Conservation (phyloP, 2,888 invertebrate species). For the Caenorhabditis plicata region DNA sequence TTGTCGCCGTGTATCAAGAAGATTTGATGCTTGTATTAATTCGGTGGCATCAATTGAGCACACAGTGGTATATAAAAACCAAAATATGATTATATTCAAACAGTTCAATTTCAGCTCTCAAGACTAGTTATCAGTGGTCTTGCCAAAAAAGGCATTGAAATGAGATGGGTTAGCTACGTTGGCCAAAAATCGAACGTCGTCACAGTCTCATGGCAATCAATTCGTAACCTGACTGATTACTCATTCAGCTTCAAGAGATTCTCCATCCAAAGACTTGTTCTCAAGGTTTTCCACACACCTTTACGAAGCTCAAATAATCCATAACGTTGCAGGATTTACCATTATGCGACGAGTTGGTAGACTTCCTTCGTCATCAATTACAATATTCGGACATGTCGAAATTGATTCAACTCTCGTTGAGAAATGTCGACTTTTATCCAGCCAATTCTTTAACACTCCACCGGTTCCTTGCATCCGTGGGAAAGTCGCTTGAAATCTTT, state of each 20-base stretch:
- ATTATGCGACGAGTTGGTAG: slow-evolving; percentile 30
- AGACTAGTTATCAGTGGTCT: slow-evolving; percentile 31
- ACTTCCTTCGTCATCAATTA: slow-evolving; percentile 34
- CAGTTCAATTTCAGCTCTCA: slow-evolving; percentile 28
- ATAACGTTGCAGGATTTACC: slow-evolving; percentile 23
- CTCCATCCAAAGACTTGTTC: slow-evolving; percentile 30
- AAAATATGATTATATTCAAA: not conserved
- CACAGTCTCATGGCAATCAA: slow-evolving; percentile 16
- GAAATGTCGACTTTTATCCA: slow-evolving; percentile 33
- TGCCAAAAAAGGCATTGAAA: slow-evolving; percentile 27
- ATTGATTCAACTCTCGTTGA: slow-evolving; percentile 25
- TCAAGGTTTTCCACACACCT: slow-evolving; percentile 15
- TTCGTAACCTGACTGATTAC: slow-evolving; percentile 4
- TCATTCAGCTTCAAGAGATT: slow-evolving; percentile 33
- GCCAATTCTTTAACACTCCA: slow-evolving; percentile 38
- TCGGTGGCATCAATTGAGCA: slow-evolving; percentile 9
- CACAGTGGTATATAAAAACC: slow-evolving; percentile 3
- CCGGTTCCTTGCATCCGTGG: slow-evolving; percentile 26
- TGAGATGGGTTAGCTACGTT: slow-evolving; percentile 36
- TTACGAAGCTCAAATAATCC: not conserved
- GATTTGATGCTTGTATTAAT: slow-evolving; percentile 30
- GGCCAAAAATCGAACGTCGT: slow-evolving; percentile 23
- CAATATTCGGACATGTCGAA: slow-evolving; percentile 25
- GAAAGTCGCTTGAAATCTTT: slow-evolving; percentile 27
- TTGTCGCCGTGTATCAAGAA: slow-evolving; percentile 23